Evolutionary conservation across 1,140 invertebrate species (phyloP).

Genomic region (Euschistus heros): DNA sequence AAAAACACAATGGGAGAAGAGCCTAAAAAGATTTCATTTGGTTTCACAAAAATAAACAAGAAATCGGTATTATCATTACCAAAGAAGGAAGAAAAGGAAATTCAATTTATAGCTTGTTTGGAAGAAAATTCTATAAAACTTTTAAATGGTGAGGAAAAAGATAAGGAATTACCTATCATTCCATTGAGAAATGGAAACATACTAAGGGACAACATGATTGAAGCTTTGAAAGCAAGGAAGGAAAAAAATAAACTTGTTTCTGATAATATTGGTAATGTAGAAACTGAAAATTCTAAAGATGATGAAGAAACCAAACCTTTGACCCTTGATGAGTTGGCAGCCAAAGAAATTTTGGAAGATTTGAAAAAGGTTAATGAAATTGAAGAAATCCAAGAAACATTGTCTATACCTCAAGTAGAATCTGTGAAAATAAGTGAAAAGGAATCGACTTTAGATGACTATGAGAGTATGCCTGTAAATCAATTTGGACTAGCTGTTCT

Average conservation of each 20-base stretch:
- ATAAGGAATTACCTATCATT: conserved; percentile 27
- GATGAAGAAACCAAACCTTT: conserved; percentile 26
- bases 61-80: conserved; percentile 33
- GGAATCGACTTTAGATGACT: conserved; percentile 73
- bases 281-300: neutral
- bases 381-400: conserved; percentile 33
- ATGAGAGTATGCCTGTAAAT: conserved; percentile 77
- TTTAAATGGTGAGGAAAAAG: conserved; percentile 23
- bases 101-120: conserved; percentile 60
- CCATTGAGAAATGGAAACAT: conserved; percentile 23
- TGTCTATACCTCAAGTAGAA: conserved; percentile 40
- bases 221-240: conserved; percentile 17
- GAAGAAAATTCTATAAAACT: conserved; percentile 60
- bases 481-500: conserved; percentile 86
- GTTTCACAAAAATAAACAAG: conserved; percentile 33
- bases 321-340: conserved; percentile 41
- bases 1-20: conserved; percentile 37
- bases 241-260: neutral
- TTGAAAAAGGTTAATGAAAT: conserved; percentile 30
- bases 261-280: neutral
- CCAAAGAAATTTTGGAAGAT: conserved; percentile 42
- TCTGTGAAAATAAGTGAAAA: conserved; percentile 42
- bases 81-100: conserved; percentile 39
- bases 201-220: conserved; percentile 10
- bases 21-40: conserved; percentile 61